Base-by-base conservation (phyloP, 2,797 vertebrate species). In the Neopelma chrysocephalum region DNA sequence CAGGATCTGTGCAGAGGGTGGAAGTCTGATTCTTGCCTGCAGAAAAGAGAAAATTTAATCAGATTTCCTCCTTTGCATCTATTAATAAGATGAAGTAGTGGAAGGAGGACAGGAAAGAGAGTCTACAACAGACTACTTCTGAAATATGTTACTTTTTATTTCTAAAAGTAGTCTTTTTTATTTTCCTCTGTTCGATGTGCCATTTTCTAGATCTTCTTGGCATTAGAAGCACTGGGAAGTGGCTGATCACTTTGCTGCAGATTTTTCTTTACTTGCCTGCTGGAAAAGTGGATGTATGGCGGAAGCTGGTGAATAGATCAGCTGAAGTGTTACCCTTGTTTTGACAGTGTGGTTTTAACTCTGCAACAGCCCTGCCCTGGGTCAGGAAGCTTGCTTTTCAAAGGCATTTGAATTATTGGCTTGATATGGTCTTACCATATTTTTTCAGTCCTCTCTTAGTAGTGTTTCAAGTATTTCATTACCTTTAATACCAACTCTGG, bases 331-430 rank as follows among this genome's bases (percentile, higher is more conserved):
- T 88, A 20, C 29, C 11, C 12, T 84, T 88, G 45, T 91, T 96
- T 89, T 96, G 73, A 73, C 48, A 54, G 58, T n/a, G 34, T 73
- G 70, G 69, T 61, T 96, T 94, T 75, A 88, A 75, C 64, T 60
- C 58, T 84, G 80, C 45, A 80, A 15, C 38, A 87, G 82, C 53
- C 57, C 38, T 70, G 43, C 56, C 40, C 73, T 40, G 26, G 31
- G n/a, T 87, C 88, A 71, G 85, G 90, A 96, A 96, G 71, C 71
- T 95, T 88, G 8, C 61, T 90, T 92, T 94, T 87, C 82, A 90
- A 70, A 96, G 32, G n/a, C 20, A 34, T 94, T 89, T 89, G 81
- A 80, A 70, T 92, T 80, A 93, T 40, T 90, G 73, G 48, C 90
- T 95, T 8, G 38, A 73, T 82, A 92, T 0, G 8, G 48, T 83